Conservation (phyloP, 1,140 invertebrate species). For the Papilio aristodemus region DNA sequence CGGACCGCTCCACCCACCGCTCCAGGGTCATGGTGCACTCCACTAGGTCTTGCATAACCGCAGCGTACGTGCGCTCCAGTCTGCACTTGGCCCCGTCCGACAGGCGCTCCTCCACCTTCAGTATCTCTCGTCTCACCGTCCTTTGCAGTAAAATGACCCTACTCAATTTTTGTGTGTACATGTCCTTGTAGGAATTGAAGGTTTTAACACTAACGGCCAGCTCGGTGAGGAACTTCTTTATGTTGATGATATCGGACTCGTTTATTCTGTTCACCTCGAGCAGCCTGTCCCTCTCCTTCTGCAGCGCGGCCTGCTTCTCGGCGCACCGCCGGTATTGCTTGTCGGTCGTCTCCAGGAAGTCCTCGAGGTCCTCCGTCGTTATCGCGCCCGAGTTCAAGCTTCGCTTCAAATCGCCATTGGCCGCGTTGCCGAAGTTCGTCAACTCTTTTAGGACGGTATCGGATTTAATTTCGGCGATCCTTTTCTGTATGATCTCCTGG, state of each 20-base stretch:
- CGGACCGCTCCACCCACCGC: conserved; percentile 63
- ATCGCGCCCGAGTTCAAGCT: conserved; percentile 60
- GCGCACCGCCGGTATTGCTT: conserved; percentile 62
- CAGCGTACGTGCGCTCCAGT: conserved; percentile 61
- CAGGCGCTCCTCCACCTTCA: conserved; percentile 58
- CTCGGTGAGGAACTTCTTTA: conserved; percentile 71
- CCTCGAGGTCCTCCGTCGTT: conserved; percentile 73
- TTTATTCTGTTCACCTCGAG: conserved; percentile 66
- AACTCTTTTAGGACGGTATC: conserved; percentile 69
- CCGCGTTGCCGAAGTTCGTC: conserved; percentile 65
- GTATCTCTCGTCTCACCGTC: conserved; percentile 64
- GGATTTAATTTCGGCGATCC: conserved; percentile 70
- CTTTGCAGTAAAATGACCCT: conserved; percentile 62
- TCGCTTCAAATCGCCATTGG: conserved; percentile 53
- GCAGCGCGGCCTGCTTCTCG: conserved; percentile 62
- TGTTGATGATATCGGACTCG: conserved; percentile 67
- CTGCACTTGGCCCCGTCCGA: conserved; percentile 57
- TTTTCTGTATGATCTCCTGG: conserved; percentile 71
- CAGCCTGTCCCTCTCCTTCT: conserved; percentile 69
- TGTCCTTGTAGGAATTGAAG: conserved; percentile 63
- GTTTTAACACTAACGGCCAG: conserved; percentile 64
- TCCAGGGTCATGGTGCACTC: conserved; percentile 65
- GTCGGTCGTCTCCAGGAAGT: conserved; percentile 73
- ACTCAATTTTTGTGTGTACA: conserved; percentile 67
- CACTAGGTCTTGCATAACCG: conserved; percentile 66